Evolutionary conservation across 2,113 vertebrate species (phyloP).

Genomic region (Daphoenositta chrysoptera): DNA sequence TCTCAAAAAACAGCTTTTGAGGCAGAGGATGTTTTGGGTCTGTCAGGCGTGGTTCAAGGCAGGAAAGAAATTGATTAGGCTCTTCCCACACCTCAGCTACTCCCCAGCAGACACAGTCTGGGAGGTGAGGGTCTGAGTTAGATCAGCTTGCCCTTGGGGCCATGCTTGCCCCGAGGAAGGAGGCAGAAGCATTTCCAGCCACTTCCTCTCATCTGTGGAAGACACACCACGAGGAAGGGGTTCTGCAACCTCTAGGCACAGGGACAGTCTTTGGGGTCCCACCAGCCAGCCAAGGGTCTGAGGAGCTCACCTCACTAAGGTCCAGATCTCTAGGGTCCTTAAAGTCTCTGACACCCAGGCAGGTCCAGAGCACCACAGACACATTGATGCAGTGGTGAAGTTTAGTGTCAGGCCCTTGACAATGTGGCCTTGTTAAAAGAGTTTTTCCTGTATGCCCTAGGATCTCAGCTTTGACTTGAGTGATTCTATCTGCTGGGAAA

Average conservation of each 20-base stretch:
- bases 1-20: not conserved
- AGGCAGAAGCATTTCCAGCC: not conserved
- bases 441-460: constrained; percentile 61
- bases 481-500: constrained; percentile 81
- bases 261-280: not conserved
- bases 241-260: not conserved
- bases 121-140: not conserved
- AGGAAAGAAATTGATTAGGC: not conserved
- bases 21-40: not conserved
- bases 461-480: constrained; percentile 83
- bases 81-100: not conserved
- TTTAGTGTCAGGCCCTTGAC: not conserved
- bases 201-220: not conserved
- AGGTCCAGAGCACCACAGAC: not conserved
- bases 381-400: not conserved
- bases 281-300: not conserved
- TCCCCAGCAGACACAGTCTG: not conserved
- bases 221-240: not conserved
- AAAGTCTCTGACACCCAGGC: not conserved
- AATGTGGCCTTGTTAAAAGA: not conserved
- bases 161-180: not conserved
- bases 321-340: not conserved
- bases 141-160: not conserved
- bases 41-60: not conserved
- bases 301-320: not conserved